Base-by-base conservation (phyloP, 2,888 invertebrate genomes). In the Epistrophe eligans region DNA sequence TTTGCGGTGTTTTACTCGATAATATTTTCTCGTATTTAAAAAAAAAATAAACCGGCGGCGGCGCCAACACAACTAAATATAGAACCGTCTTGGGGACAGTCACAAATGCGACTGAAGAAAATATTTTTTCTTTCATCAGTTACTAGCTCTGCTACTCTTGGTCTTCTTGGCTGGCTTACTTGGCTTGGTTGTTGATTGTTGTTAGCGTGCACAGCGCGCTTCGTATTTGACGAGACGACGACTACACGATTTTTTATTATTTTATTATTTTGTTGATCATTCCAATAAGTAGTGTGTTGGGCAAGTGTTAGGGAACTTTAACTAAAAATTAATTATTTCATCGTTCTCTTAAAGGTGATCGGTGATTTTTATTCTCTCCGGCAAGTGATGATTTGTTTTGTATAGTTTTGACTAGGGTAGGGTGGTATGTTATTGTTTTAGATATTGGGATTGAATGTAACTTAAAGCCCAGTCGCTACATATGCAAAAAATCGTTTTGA, bases 71-170 rank as follows among this genome's bases (percentile, higher is more conserved):
- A 58, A 67, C 57, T 70, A 67, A 70, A 62, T 60, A 70, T 32
- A 84, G 60, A 81, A 85, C 77, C 74, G 57, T 67, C 82, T 82
- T 77, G 43, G 73, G 38, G 72, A 71, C 50, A 74, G 74, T 58
- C 85, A 74, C 73, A 58, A 74, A 82, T 62, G 77, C 67, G 73
- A 85, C 82, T 85, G 74, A 85, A 64, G 57, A 77, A 70, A 77
- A 64, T 79, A 43, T 82, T 77, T 60, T 62, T 62, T 40, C 62
- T 74, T 55, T 77, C 82, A 43, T 77, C 66, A 38, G 15, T 19
- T 38, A 17, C 48, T 32, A 40, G 11, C 60, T 40, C 13, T 40
- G n/a, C 19, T 38, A 40, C 62, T 62, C 40, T 62, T 62, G 62
- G 55, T 55, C 6, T 17, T 58, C 19, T 62, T 9, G 40, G 24